Base-by-base conservation (phyloP, 2,888 invertebrate species). In the Monopis laevigella region DNA sequence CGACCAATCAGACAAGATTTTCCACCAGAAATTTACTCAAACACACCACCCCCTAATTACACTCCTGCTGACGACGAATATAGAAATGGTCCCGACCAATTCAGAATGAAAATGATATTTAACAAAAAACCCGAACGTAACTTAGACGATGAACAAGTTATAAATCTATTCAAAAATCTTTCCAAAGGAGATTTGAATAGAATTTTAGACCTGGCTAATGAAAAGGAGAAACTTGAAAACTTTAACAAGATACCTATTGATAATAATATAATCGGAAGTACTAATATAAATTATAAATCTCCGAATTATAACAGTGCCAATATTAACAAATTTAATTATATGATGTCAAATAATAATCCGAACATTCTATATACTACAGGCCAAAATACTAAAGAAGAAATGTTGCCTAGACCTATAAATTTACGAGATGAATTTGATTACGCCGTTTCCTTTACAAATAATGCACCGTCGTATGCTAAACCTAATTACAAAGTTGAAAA, bases 131-230 rank as follows among this genome's bases (percentile, higher is more conserved):
- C 39, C n/a, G n/a, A 62, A 32, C 51, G 45, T 48, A 62, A 55
- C 41, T 13, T 77, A 47, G 62, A 58, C 14, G 71, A 72, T 8
- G 67, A 71, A 40, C 74, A 78, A 36, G 55, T 78, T 21, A 62
- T 56, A 44, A 77, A 73, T 39, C 47, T 80, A 24, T 53, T 73
- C 13, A 71, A 70, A 56, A 58, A 72, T 50, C 54, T 80, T 29
- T 67, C 74, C 2, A 68, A 74, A 53, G 62, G 72, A 47, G 77
- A 80, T 48, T 46, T 78, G 43, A 65, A 73, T 49, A 73, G 66
- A 47, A 62, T 80, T 16, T 48, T 78, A 4, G 65, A 73, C 42
- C 56, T 62, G 1, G 65, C 75, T 4, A 56, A 55, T 7, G 12
- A 19, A 11, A n/a, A 11, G 4, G 3, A 19, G 10, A 2, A 19